Conservation (phyloP, 1,140 invertebrate genomes). For the Belonocnema kinseyi region DNA sequence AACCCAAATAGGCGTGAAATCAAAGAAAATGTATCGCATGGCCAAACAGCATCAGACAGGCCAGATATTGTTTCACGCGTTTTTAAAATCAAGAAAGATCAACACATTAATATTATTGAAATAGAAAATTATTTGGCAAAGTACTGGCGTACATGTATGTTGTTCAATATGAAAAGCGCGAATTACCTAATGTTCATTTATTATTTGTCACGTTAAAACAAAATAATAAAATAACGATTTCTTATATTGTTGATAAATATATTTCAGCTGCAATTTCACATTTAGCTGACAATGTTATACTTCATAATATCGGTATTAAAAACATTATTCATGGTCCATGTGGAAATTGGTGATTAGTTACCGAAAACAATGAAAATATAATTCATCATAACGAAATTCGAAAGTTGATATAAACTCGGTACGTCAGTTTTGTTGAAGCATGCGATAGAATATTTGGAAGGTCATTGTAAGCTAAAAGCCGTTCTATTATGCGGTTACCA, state of each 20-base stretch:
- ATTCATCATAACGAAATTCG: too few relatives aligned
- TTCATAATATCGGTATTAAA: constrained; percentile 35
- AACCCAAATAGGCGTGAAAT: too few relatives aligned
- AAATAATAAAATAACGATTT: neutral
- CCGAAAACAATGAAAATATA: too few relatives aligned
- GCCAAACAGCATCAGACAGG: too few relatives aligned
- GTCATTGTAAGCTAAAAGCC: constrained; percentile 38
- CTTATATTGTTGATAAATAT: constrained; percentile 61
- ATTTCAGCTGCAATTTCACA: constrained; percentile 74
- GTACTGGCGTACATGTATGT: constrained; percentile 68
- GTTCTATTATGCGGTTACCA: constrained; percentile 27
- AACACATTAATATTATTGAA: too few relatives aligned
- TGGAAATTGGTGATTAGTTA: too few relatives aligned
- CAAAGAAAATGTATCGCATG: too few relatives aligned
- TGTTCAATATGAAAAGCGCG: constrained; percentile 65
- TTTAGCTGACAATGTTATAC: constrained; percentile 41
- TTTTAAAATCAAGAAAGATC: too few relatives aligned
- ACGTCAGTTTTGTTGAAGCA: constrained; percentile 39
- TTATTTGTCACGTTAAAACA: constrained; percentile 62
- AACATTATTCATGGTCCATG: constrained; percentile 46
- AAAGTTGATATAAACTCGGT: constrained; percentile 2
- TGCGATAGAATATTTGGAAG: constrained; percentile 34
- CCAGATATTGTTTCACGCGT: too few relatives aligned
- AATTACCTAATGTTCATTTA: constrained; percentile 73
- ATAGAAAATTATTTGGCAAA: too few relatives aligned